Evolutionary conservation across 2,113 vertebrate species (phyloP), one percentile per base, ranked within the genome.

Genomic region (Illadopsis cleaveri): DNA sequence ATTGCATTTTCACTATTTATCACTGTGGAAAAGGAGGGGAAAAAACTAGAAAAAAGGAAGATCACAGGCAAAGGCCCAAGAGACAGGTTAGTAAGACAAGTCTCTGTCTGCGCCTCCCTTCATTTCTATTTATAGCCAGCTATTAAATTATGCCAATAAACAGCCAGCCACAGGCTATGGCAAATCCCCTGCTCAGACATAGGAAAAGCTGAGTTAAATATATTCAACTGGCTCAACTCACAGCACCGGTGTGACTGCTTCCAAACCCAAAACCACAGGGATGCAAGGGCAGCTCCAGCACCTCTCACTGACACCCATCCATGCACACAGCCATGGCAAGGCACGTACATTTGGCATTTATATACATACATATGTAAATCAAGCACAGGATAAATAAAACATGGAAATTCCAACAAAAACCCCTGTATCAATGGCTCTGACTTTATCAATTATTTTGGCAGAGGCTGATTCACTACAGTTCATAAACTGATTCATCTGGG

Each of bases 1-100:
- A 99, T 99, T 99, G 99, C 98, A 97, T 99, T 98, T 98, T 98
- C 97, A 97, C 97, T 97, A 97, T 98, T 98, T 97, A 96, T 97
- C 97, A 94, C 92, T 87, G 95, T 96, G 98, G 90, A 85, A 93
- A 92, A 65, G 95, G 9, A 94, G 8, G 95, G 1, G 4, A 7
- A 90, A 91, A 93, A 91, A 95, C 21, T 82, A 85, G 91, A 96
- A 96, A 97, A 13, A 27, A 28, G 22, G 31, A 48, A 75, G 57
- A 87, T 61, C 96, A 60, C 86, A 93, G 94, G 50, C 72, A 40
- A 64, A 9, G n/a, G 95, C 98, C 94, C 66, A 62, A 30, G 98
- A 97, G 98, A 98, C 69, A 75, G 42, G 94, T 94, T 40, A 56
- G 70, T 94, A 94, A 96, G 38, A 85, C 93, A 97, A 97, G 95